phyloP scores from a whole-genome alignment of 2,888 invertebrate species.

The Metopia argyrocephala region DNA sequence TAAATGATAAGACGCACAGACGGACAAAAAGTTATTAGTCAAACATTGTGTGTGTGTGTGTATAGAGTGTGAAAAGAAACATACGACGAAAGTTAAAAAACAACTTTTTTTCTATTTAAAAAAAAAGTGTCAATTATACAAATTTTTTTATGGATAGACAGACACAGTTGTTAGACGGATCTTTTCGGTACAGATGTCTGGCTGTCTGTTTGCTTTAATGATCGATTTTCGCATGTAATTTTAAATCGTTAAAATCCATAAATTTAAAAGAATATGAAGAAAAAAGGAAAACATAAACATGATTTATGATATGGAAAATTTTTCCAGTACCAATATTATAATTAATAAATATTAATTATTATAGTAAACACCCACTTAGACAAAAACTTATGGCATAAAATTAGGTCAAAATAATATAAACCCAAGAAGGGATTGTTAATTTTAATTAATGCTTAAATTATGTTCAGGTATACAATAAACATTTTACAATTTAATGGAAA shows the following conservation, averaged over 20 bases:
- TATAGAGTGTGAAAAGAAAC: conserved; percentile 3
- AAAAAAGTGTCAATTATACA: conserved; percentile 45
- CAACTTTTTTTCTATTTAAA: conserved; percentile 16
- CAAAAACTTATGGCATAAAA: too few relatives aligned
- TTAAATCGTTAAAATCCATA: not conserved
- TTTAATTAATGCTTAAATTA: too few relatives aligned
- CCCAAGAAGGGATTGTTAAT: too few relatives aligned
- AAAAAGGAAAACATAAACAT: too few relatives aligned
- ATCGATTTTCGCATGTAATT: conserved; percentile 14
- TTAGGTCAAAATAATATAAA: too few relatives aligned
- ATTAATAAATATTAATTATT: conserved; percentile 14
- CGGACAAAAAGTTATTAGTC: not conserved
- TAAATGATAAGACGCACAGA: too few relatives aligned
- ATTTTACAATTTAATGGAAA: too few relatives aligned
- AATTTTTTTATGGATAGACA: not conserved
- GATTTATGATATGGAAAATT: conserved; percentile 45
- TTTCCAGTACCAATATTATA: not conserved
- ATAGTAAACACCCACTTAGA: too few relatives aligned
- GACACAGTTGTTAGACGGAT: not conserved
- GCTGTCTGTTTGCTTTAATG: conserved; percentile 25
- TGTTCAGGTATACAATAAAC: too few relatives aligned
- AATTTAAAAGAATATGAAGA: too few relatives aligned
- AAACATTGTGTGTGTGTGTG: not conserved
- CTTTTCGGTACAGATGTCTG: conserved; percentile 24
- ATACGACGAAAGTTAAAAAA: conserved; percentile 51